These are phyloP conservation scores for Lampris incognitus DNA, from an alignment of 2,113 vertebrate genomes.

Conservation along the genomic window DNA sequence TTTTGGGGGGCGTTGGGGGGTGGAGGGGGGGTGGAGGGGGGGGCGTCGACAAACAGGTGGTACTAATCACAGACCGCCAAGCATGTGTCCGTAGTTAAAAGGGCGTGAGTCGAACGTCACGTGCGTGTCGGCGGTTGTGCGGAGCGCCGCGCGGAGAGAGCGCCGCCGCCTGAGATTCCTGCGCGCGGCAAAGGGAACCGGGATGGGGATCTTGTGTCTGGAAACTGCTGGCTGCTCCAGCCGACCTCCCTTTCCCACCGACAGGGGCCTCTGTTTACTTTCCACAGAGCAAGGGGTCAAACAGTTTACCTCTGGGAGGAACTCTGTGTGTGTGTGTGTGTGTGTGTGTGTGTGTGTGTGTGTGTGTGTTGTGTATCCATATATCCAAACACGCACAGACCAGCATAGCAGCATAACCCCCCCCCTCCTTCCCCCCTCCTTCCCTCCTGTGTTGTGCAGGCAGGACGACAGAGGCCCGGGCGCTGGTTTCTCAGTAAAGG, in stretches of 20 bases:
- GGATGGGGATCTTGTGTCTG: neutral
- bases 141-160: too few relatives aligned
- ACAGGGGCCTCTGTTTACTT: neutral
- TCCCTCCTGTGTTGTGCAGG: neutral
- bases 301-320: neutral
- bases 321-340: too few relatives aligned
- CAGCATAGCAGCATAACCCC: neutral
- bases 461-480: too few relatives aligned
- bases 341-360: too few relatives aligned
- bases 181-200: slow-evolving; percentile 19
- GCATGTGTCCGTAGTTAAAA: slow-evolving; percentile 37
- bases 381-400: too few relatives aligned
- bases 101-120: slow-evolving; percentile 9
- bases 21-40: neutral
- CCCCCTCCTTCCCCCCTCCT: neutral
- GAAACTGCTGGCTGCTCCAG: neutral
- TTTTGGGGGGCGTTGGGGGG: slow-evolving; percentile 30
- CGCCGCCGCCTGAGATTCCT: too few relatives aligned
- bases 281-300: neutral
- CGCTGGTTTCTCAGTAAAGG: slow-evolving; percentile 18
- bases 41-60: slow-evolving; percentile 55
- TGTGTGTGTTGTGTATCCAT: too few relatives aligned
- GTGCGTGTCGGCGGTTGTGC: neutral
- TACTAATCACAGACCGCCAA: slow-evolving; percentile 48
- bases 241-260: neutral